A percentile compares a stretch with the other conserved stretches of the same genome.
Evolutionary conservation across 2,113 vertebrate genomes (phyloP).

Genomic region (Strix uralensis): DNA sequence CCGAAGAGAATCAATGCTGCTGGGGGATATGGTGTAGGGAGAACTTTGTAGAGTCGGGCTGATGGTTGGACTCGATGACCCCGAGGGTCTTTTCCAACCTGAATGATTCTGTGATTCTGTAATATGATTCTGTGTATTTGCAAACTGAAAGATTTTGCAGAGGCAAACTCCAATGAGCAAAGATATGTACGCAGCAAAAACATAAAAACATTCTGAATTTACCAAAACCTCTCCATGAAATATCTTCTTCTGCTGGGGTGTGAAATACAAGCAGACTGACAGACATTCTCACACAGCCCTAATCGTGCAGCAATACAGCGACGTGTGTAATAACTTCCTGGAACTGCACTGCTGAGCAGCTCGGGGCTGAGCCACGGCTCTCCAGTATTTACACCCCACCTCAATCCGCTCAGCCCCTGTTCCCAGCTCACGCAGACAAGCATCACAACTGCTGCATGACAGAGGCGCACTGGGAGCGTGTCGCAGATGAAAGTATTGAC

Average conservation of each 20-base stretch:
- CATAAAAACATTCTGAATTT: background rate
- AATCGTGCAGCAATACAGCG: background rate
- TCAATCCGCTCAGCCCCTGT: too few species aligned
- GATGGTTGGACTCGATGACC: too few species aligned
- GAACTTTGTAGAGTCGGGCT: too few species aligned
- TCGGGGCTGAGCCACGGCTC: background rate
- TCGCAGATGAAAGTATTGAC: too few species aligned
- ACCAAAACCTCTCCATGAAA: background rate
- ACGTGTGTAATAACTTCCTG: background rate
- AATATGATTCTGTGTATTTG: background rate
- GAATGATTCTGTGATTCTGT: too few species aligned
- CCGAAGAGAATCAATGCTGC: too few species aligned
- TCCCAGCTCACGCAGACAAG: too few species aligned
- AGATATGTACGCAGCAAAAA: background rate
- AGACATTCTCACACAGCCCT: background rate
- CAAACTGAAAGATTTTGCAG: background rate
- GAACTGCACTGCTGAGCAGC: background rate
- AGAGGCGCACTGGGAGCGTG: too few species aligned
- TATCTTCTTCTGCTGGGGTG: background rate
- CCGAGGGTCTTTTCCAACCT: too few species aligned
- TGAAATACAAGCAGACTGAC: background rate
- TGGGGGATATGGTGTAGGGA: too few species aligned
- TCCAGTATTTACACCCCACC: background rate
- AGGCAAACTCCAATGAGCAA: background rate
- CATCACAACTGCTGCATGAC: too few species aligned